Evolutionary conservation across 2,113 vertebrate genomes (phyloP), one percentile per base, ranked within the genome.

Genomic region (Phalacrocorax pelagicus): DNA sequence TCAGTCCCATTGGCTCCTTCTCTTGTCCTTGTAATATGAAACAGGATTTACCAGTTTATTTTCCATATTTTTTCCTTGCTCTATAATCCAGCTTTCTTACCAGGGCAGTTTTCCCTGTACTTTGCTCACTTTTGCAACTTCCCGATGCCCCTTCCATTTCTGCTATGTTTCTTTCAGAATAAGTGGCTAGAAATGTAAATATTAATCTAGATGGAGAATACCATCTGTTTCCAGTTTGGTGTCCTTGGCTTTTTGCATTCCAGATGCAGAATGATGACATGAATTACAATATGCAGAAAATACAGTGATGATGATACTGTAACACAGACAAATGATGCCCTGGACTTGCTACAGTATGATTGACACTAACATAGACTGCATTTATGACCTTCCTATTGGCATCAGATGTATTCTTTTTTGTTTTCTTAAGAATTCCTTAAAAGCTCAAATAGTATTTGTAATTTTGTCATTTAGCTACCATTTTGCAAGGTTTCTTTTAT

Each of bases 201-300:
- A 96, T 85, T 96, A 94, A 88, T 92, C 86, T 87, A 91, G 92
- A 51, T 96, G 49, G 51, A 84, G 40, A 92, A 94, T 47, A 36
- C 66, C 83, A 77, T 87, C 83, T 89, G 62, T 59, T 94, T 97
- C 57, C 54, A 85, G 74, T 75, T 90, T 61, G 62, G 46, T 85
- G 69, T 58, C 44, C 49, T 62, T 77, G 65, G 11, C 13, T 80
- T 90, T 89, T 78, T 73, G 47, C 62, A 81, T 94, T 96, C 59
- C 94, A 94, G 89, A 89, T 82, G 79, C 66, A 90, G 70, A 91
- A 94, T 54, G 81, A 69, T 85, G 46, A 81, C 55, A 87, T 87
- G 74, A 91, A 63, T 58, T 47, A 49, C 55, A 72, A 65, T 75
- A 58, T 38, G 19, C 73, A 78, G 80, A 75, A 69, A 94, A 88